Evolutionary conservation across 2,113 vertebrate genomes (phyloP), one percentile per base, ranked within the genome.

Genomic region (Indri indri): DNA sequence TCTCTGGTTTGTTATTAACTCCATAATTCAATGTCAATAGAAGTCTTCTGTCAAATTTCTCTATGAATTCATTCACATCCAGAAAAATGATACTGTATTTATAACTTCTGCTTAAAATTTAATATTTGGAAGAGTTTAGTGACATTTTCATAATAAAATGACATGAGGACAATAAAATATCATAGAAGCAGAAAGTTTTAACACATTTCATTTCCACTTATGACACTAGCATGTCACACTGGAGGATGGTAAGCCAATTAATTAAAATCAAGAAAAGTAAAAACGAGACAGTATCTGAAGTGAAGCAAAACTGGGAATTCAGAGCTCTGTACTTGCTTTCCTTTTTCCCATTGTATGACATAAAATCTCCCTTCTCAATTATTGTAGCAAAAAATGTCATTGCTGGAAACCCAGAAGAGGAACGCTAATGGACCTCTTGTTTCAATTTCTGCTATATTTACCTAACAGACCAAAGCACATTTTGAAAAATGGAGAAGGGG

Each of bases 111-210:
- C 81, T 97, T 94, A 94, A 77, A 97, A 88, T 97, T 98, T 96
- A 97, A 94, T 95, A 98, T 93, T 96, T 93, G 45, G 81, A 94
- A 96, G n/a, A 89, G 34, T 97, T 98, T 65, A 97, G 96, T 98
- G 86, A 85, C 71, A 97, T 95, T 97, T 98, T 98, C 74, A 65
- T 96, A 90, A 94, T 97, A 93, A 97, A 97, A 59, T 93, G 96
- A 94, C 96, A 97, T 95, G 84, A 90, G 10, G 34, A 68, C 77
- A 90, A 66, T 85, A 87, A 70, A 74, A 37, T 91, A 57, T 92
- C 59, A 63, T 47, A 89, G 83, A 81, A 81, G 27, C 50, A 80
- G 13, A 40, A 92, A 85, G 32, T 93, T 91, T 71, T 81, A 71
- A 65, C 63, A 37, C 45, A 81, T 70, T 93, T 91, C 27, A 42